Evolutionary conservation across 2,797 vertebrate genomes (phyloP), one percentile per base, ranked within the genome.

Genomic region (Lepilemur ruficaudatus): DNA sequence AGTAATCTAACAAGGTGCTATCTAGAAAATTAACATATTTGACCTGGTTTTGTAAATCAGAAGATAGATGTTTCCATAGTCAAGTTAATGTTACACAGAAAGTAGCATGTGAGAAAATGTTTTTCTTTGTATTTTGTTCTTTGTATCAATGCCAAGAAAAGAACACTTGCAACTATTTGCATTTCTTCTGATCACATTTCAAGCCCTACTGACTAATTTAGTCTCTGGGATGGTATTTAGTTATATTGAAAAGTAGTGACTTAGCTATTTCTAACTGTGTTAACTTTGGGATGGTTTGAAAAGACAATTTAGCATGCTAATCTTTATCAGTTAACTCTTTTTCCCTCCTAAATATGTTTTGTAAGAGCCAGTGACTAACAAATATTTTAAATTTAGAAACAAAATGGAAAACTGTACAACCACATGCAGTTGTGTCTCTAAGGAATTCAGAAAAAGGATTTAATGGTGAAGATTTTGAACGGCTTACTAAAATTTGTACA

Each of bases 401-500:
- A 98, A 99, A 98, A 98, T 98, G 99, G 98, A 99, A 98, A 97
- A 96, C 98, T 93, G 97, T 98, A 67, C 97, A 98, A 89, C 97
- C 97, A 52, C 52, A 89, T 48, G 96, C 97, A 59, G 93, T 96
- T 94, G 72, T 55, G 63, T 72, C 94, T 76, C 30, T 96, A 4
- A 96, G 96, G 61, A 98, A 98, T 92, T 98, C 98, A n/a, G 95
- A 97, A 91, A 98, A 98, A 95, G 98, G 98, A 76, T 97, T 99
- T 93, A 99, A 98, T 57, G 90, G 98, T 92, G 98, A 99, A 95
- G 99, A 99, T 97, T 98, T 99, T 76, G 99, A 99, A 97, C 98
- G 97, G 2, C 99, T 99, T 97, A 98, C 98, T 91, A 98, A 98
- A 96, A 98, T 99, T 98, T 99, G 99, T 97, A 98, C 98, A 97